Conservation (phyloP, 2,113 vertebrate genomes). For the Nesogale talazaci region DNA sequence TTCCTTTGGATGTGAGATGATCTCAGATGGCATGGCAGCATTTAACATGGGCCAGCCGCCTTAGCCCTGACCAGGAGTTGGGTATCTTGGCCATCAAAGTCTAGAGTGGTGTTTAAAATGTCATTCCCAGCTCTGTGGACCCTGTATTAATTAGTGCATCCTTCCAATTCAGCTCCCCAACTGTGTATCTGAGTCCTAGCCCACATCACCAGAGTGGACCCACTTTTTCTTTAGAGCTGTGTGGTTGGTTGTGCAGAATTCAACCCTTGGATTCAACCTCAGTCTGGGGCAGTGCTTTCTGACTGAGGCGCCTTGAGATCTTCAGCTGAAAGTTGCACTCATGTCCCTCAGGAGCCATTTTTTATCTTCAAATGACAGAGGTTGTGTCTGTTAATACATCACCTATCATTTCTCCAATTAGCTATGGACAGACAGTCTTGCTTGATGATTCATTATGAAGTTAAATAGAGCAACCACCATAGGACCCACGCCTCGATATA, state of each 20-base stretch:
- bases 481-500: not conserved
- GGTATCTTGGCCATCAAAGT: not conserved
- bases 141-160: rapidly evolving
- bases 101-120: not conserved
- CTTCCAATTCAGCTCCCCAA: not conserved
- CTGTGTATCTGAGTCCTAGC: not conserved
- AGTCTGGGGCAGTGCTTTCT: not conserved
- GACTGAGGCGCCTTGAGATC: not conserved
- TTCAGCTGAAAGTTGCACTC: not conserved
- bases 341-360: no score
- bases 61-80: not conserved
- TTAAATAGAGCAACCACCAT: not conserved
- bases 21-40: not conserved
- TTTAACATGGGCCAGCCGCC: not conserved
- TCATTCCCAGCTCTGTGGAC: not conserved
- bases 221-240: not conserved
- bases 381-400: no score
- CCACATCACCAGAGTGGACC: rapidly evolving
- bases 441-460: not conserved
- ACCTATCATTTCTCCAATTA: not conserved
- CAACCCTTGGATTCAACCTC: not conserved
- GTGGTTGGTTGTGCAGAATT: not conserved
- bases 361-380: not conserved
- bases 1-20: not conserved
- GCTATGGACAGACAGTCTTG: not conserved